Conservation (phyloP, 2,888 invertebrate species). For the Sphaerophoria taeniata region DNA sequence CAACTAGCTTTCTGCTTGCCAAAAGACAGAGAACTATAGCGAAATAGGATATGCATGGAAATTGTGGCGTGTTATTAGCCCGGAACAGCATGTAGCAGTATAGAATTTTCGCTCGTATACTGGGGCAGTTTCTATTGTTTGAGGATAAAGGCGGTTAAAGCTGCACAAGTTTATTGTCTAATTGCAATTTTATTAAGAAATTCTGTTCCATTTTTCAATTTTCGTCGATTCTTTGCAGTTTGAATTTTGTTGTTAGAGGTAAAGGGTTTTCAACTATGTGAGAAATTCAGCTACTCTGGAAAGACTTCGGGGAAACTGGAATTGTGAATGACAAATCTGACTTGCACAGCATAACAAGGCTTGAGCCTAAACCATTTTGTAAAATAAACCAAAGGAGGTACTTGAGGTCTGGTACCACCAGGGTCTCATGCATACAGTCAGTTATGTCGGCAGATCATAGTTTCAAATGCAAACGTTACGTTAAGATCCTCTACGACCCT, state of each 20-base stretch:
- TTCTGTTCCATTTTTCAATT: neutral
- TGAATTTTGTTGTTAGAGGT: constrained; percentile 30
- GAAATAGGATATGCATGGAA: neutral
- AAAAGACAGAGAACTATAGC: neutral
- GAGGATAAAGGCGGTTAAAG: neutral
- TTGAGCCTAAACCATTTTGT: no score
- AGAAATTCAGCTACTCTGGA: no score
- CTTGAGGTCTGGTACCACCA: no score
- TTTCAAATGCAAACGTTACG: no score
- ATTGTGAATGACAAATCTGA: no score
- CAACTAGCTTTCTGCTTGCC: neutral
- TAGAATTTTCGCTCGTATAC: neutral
- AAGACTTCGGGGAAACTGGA: no score
- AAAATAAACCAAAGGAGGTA: no score
- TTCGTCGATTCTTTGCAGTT: neutral
- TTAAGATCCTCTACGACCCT: no score
- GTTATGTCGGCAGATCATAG: no score
- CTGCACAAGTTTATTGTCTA: neutral
- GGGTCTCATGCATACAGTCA: no score
- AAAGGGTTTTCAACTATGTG: neutral
- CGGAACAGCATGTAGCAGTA: neutral
- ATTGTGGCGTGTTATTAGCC: constrained; percentile 10
- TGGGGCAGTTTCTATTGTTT: neutral
- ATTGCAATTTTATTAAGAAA: constrained; percentile 23
- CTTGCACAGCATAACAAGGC: no score